Evolutionary conservation across 1,140 invertebrate genomes (phyloP), one percentile per base, ranked within the genome.

Genomic region (Rhopalosiphum maidis): DNA sequence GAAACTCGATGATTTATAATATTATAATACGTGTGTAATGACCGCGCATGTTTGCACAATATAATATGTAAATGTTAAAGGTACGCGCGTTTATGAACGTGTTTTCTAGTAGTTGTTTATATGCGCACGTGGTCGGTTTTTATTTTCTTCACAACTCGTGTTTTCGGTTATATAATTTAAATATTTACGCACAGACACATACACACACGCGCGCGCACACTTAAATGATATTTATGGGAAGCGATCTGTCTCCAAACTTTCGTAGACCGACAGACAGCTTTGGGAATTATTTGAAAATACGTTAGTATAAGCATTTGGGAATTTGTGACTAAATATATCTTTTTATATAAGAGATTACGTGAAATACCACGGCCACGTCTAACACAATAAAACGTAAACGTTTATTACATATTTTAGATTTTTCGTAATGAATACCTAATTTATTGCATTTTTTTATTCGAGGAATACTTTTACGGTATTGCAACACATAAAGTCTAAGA

Each of bases 381-480:
- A 18, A n/a, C 4, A 18, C 15, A 18, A 51, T 3, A n/a, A n/a
- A n/a, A 68, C 1, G 30, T n/a, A 4, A 68, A 68, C 30, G 60
- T 77, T 77, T 60, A 77, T 77, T 77, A n/a, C 30, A 77, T 77
- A 77, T 77, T 77, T 77, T 77, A 35, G 60, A 77, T 77, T 77
- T 77, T 77, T 77, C 5, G 30, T 35, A 77, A 77, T 77, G 60
- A 77, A 77, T 77, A 18, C 60, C 30, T 15, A 77, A 77, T 77
- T 77, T 21, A 77, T 77, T 15, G 30, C 15, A 77, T 77, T n/a
- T 77, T 68, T 77, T 35, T 35, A 77, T 77, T 77, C 60, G 30
- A 18, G 30, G n/a, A 77, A n/a, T 18, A 77, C 60, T 35, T 35
- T 77, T n/a, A 77, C 30, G 60, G 4, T 15, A n/a, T 0, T 5